These are phyloP conservation scores for Delphinus delphis DNA, from an alignment of 2,113 vertebrate genomes.

Conservation along the genomic window DNA sequence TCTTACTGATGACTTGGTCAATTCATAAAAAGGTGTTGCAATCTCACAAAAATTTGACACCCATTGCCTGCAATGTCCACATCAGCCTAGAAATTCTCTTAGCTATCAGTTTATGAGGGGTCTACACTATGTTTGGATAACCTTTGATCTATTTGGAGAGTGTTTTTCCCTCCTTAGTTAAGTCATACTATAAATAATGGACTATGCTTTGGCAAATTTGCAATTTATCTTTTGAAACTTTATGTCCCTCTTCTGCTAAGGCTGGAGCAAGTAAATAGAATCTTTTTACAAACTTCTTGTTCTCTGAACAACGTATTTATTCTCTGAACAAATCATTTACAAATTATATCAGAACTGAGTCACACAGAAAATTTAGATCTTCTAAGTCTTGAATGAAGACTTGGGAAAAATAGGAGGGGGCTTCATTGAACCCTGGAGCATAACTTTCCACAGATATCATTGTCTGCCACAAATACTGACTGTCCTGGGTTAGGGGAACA, in stretches of 20 bases:
- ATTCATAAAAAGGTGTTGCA: neutral
- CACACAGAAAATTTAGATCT: neutral
- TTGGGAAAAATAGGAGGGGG: neutral
- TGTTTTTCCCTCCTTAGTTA: neutral
- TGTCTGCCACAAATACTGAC: neutral
- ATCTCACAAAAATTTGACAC: neutral
- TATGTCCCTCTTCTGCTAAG: neutral
- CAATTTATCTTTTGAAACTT: neutral
- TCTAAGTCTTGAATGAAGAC: neutral
- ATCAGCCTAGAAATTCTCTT: neutral
- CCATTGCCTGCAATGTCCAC: neutral
- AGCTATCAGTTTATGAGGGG: neutral
- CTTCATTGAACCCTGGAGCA: neutral
- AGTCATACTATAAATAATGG: neutral
- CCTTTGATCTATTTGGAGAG: neutral
- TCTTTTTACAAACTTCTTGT: neutral
- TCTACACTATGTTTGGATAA: neutral
- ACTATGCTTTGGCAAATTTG: neutral
- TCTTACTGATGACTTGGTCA: neutral
- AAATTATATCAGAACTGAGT: neutral
- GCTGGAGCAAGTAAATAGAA: neutral
- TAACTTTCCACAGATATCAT: neutral
- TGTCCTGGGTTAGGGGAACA: neutral
- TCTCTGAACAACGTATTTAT: neutral
- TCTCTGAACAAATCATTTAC: slow-evolving; percentile 1